Evolutionary conservation across 2,888 invertebrate genomes (phyloP).

Genomic region (Drosophila leonis): DNA sequence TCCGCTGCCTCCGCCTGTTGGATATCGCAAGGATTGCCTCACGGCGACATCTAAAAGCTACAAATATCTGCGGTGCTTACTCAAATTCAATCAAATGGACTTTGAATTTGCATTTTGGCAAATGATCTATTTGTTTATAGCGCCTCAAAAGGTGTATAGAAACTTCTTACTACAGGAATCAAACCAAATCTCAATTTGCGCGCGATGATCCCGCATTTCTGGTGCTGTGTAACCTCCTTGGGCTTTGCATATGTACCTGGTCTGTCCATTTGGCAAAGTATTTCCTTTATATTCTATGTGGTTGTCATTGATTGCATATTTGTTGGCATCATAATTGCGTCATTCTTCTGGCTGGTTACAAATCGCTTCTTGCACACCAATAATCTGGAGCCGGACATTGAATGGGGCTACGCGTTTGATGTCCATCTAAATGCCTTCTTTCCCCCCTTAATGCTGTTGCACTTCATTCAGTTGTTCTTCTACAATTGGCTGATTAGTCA

Average conservation of each 20-base stretch:
- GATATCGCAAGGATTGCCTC: conserved; percentile 90
- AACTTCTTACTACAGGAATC: conserved; percentile 99
- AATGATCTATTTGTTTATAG: conserved; percentile 96
- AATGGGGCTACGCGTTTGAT: conserved; percentile 99
- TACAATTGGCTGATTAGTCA: conserved; percentile 93
- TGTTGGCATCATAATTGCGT: conserved; percentile 94
- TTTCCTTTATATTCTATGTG: conserved; percentile 95
- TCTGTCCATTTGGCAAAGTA: conserved; percentile 89
- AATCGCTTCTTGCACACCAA: conserved; percentile 84
- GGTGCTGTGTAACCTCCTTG: conserved; percentile 95
- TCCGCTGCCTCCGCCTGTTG: conserved; percentile 90
- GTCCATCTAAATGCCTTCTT: conserved; percentile 99
- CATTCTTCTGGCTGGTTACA: conserved; percentile 93
- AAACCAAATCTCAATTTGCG: conserved; percentile 99
- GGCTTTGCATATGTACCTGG: conserved; percentile 93
- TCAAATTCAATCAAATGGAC: conserved; percentile 99
- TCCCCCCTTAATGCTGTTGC: conserved; percentile 96
- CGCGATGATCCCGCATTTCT: conserved; percentile 99
- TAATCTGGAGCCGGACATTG: conserved; percentile 87
- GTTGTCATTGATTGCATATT: conserved; percentile 97
- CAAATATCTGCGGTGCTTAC: conserved; percentile 93
- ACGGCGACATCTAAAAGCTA: conserved; percentile 95
- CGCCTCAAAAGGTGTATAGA: conserved; percentile 98
- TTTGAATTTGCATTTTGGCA: conserved; percentile 99
- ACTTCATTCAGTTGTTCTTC: conserved; percentile 95